Evolutionary conservation across 2,113 vertebrate genomes (phyloP), one percentile per base, ranked within the genome.

Genomic region (Microcebus griseorufus): DNA sequence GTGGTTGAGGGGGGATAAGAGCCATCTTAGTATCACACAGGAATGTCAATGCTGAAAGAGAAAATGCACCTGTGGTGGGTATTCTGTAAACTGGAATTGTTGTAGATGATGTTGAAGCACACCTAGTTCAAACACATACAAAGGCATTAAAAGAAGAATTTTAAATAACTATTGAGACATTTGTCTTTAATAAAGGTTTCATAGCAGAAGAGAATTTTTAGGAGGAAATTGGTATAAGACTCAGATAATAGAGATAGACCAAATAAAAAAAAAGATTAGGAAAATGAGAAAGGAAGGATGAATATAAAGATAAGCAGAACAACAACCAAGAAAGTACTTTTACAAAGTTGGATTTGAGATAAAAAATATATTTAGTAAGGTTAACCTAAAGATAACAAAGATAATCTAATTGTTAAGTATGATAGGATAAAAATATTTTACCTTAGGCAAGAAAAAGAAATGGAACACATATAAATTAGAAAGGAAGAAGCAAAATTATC

Each of bases 341-440:
- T 45, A 92, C 25, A 58, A 58, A 79, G 25, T n/a, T 88, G 12
- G 6, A 51, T 72, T 88, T 91, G 64, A 88, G 45, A 93, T 83
- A 51, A 78, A 73, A 80, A 80, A 29, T 62, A 51, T 72, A 73
- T 51, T 89, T 82, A 85, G 48, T 62, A 97, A 88, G n/a, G 34
- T 70, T 94, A 93, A 67, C n/a, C 48, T 67, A 78, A 91, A 88
- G 20, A 86, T n/a, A 87, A 75, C 48, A 48, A 29, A 75, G 13
- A 75, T 48, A 27, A 64, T 64, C 34, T 79, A 58, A 83, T 11
- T 65, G 67, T 70, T 25, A 91, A 79, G 79, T 34, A 12, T 83
- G 51, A 93, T 72, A 93, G 62, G 23, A 90, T 92, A 62, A 75
- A 51, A 93, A 39, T 5, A 80, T 64, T 81, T 62, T 86, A 80